phyloP scores from a whole-genome alignment of 2,797 vertebrate genomes.

The Enteromius paludinosus region DNA sequence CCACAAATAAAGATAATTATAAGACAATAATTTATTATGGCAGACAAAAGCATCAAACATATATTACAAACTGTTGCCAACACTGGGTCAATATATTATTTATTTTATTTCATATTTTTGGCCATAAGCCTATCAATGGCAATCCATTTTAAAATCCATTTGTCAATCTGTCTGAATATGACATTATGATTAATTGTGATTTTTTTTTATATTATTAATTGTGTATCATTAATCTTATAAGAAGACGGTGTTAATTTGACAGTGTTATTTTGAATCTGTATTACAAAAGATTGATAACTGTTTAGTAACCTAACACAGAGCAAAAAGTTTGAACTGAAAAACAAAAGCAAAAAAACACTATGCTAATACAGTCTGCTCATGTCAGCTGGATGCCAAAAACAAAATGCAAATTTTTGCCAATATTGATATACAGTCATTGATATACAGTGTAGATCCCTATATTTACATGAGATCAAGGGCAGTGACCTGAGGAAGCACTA shows the following conservation, averaged over 20 bases:
- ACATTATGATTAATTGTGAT: neutral
- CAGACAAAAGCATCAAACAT: neutral
- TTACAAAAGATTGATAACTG: neutral
- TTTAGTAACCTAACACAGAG: neutral
- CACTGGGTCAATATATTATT: neutral
- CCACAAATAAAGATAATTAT: neutral
- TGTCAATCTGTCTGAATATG: neutral
- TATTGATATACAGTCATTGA: neutral
- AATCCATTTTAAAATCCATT: neutral
- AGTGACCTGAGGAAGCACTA: constrained; percentile 2
- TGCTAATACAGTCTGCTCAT: neutral
- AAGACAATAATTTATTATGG: neutral
- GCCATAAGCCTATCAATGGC: neutral
- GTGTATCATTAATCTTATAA: neutral
- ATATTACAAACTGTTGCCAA: neutral
- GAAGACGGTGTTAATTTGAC: neutral
- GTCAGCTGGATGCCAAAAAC: neutral
- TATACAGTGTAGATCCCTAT: neutral
- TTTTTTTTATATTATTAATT: neutral
- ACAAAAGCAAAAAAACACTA: no score
- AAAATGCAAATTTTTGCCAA: neutral
- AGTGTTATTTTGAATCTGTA: neutral
- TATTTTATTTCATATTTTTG: neutral
- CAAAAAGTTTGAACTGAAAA: neutral
- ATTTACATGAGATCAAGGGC: neutral